A percentile compares a stretch with the other conserved stretches of the same genome.
Evolutionary conservation across 2,888 invertebrate species (phyloP).

Genomic region (Ariolimax columbianus): DNA sequence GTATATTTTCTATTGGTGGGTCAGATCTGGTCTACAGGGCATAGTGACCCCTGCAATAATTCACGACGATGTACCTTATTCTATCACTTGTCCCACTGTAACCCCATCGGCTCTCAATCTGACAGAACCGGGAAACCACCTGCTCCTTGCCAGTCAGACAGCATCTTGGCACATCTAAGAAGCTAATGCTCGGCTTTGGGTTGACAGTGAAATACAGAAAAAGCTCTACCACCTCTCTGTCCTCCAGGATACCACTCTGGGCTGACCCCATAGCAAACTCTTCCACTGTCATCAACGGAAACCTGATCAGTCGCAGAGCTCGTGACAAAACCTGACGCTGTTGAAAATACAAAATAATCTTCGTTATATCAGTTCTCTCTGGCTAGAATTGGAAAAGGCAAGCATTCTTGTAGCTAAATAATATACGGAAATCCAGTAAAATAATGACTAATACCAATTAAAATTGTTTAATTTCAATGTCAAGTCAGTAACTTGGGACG

Average conservation of each 20-base stretch:
- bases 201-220: slow-evolving; percentile 83
- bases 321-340: slow-evolving; percentile 82
- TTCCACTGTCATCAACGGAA: slow-evolving; percentile 90
- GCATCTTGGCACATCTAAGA: slow-evolving; percentile 84
- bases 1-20: too few relatives aligned
- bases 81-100: slow-evolving; percentile 90
- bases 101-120: slow-evolving; percentile 90
- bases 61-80: slow-evolving; percentile 82
- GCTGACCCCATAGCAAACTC: slow-evolving; percentile 86
- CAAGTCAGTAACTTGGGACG: too few relatives aligned
- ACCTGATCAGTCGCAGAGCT: slow-evolving; percentile 86
- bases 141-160: slow-evolving; percentile 89
- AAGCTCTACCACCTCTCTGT: slow-evolving; percentile 85
- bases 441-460: too few relatives aligned
- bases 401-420: too few relatives aligned
- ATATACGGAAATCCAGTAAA: too few relatives aligned
- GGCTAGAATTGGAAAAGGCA: not conserved
- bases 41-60: too few relatives aligned
- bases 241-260: slow-evolving; percentile 85
- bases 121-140: slow-evolving; percentile 86
- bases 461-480: too few relatives aligned
- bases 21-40: too few relatives aligned
- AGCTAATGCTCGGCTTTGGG: slow-evolving; percentile 87
- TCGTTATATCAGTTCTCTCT: not conserved
- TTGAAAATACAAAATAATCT: not conserved